Evolutionary conservation across 2,888 invertebrate genomes (phyloP), one percentile per base, ranked within the genome.

Genomic region (Apotomis turbidana): DNA sequence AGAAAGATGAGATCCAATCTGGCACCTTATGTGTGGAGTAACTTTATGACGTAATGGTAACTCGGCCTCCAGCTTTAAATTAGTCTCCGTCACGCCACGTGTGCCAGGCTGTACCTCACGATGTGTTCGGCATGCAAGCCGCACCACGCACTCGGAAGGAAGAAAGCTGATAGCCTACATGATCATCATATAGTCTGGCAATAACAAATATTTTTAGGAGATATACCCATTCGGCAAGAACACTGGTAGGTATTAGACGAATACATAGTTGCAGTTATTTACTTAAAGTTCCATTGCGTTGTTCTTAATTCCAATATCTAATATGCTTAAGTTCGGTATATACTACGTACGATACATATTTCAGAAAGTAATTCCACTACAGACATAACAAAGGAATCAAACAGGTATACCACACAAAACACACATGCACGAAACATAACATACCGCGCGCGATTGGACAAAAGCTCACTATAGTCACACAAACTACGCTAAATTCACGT

Each of bases 371-470:
- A 9, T 8, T 44, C 15, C 44, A 60, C 60, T 27, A 61, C 13
- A 57, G 41, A 57, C 62, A 49, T 55, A 49, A 15, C n/a, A 57
- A 55, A 57, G 8, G 15, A 55, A 57, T 62, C 60, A 27, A 51
- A 27, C 49, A 55, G 38, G 46, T 57, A 55, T 66, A 62, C 44
- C 49, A 52, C 68, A 62, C 57, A 63, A 63, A 64, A 46, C 54
- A 68, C 55, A 61, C 61, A 61, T 55, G 70, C 70, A 70, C 70
- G 59, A 67, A 61, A 61, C 61, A 64, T 64, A 61, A 61, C 61
- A 64, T 64, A 57, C 9, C 57, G 59, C 61, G 44, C 54, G 64
- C 70, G 58, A 58, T 60, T 44, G 15, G 57, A 68, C 46, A 68
- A 63, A 71, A 64, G 59, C 63, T 64, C 52, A 64, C 60, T 54